These are phyloP conservation scores for Mesorhabditis sp. DNA, from an alignment of 2,888 invertebrate species.

Conservation along the genomic window DNA sequence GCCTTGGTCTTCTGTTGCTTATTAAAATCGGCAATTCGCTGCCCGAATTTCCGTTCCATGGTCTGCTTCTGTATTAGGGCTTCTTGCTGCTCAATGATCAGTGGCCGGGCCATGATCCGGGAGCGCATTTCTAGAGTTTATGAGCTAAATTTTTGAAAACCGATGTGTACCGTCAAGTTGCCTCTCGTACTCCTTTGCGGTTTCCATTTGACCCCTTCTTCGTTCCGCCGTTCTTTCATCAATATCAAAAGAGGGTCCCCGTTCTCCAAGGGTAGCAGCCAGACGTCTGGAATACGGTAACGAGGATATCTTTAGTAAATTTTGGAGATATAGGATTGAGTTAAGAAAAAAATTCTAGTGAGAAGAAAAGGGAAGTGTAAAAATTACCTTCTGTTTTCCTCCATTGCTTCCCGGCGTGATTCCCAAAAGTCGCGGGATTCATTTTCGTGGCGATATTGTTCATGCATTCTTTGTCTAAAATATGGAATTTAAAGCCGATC, in stretches of 20 bases:
- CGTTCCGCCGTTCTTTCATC: neutral
- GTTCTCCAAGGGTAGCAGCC: neutral
- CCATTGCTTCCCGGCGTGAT: neutral
- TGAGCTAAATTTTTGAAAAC: neutral
- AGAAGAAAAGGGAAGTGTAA: neutral
- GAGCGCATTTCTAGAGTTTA: constrained; percentile 3
- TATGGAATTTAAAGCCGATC: neutral
- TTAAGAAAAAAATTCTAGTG: no score
- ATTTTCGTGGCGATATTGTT: neutral
- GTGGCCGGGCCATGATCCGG: neutral
- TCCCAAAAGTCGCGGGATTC: constrained; percentile 5
- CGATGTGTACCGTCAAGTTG: neutral
- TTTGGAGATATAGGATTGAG: no score
- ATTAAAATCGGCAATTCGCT: constrained; percentile 1
- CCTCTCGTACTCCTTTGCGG: neutral
- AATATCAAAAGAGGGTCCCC: neutral
- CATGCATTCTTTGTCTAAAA: neutral
- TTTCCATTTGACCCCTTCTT: neutral
- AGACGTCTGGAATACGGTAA: neutral
- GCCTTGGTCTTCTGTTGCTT: neutral
- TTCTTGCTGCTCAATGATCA: constrained; percentile 6
- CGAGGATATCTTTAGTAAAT: neutral
- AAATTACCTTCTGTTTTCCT: constrained; percentile 4
- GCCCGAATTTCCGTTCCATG: neutral
- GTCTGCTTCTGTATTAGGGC: neutral